phyloP scores from a whole-genome alignment of 2,888 invertebrate species.

The Synanthedon myopaeformis region DNA sequence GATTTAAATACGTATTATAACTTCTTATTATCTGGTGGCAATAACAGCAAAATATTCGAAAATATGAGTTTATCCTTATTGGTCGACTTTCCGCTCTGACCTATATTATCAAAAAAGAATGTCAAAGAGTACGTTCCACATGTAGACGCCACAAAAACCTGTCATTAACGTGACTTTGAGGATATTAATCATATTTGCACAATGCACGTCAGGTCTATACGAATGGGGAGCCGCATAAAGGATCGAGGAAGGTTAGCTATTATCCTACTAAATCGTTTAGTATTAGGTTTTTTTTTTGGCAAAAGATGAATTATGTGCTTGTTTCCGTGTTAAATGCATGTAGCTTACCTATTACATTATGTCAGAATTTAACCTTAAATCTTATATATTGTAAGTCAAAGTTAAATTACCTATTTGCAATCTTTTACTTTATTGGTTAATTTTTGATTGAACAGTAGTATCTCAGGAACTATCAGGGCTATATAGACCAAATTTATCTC shows the following conservation, averaged over 20 bases:
- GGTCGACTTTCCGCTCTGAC: neutral
- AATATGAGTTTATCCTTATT: neutral
- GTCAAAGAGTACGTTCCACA: conserved; percentile 3
- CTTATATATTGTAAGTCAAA: no score
- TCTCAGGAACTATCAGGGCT: no score
- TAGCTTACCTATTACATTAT: no score
- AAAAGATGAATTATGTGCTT: neutral
- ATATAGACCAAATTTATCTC: no score
- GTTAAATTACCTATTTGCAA: no score
- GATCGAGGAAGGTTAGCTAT: conserved; percentile 38
- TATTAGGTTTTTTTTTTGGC: conserved; percentile 6
- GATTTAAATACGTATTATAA: no score
- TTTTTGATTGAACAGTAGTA: no score
- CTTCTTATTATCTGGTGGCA: no score
- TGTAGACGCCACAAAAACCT: conserved; percentile 28
- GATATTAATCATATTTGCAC: conserved; percentile 62
- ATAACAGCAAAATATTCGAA: no score
- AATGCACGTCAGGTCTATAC: conserved; percentile 40
- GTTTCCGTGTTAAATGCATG: neutral
- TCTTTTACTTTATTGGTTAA: no score
- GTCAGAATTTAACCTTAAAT: no score
- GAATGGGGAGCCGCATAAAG: conserved; percentile 36
- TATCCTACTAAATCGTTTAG: conserved; percentile 41
- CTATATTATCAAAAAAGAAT: conserved; percentile 9
- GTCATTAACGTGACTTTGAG: conserved; percentile 45